phyloP scores from a whole-genome alignment of 2,113 vertebrate genomes.

The Lycaon pictus region DNA sequence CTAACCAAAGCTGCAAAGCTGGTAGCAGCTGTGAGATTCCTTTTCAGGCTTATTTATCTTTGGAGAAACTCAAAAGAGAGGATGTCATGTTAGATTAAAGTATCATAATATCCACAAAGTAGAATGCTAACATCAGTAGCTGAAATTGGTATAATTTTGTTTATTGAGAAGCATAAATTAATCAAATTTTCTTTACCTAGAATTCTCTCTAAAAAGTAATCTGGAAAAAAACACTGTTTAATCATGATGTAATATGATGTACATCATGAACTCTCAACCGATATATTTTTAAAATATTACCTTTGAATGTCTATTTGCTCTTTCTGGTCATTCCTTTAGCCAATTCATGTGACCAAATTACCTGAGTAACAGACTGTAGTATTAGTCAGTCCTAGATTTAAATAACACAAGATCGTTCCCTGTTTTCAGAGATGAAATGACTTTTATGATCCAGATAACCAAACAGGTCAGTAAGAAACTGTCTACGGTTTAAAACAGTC shows the following conservation, averaged over 20 bases:
- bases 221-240: background rate
- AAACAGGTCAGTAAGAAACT: background rate
- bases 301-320: background rate
- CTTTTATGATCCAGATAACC: background rate
- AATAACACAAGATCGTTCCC: background rate
- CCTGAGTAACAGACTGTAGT: background rate
- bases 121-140: background rate
- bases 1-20: background rate
- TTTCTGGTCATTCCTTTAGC: background rate
- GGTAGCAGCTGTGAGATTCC: background rate
- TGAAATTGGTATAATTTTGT: background rate
- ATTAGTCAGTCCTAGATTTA: background rate
- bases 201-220: background rate
- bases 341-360: background rate
- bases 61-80: background rate
- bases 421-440: constrained; percentile 2
- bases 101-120: background rate
- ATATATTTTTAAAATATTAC: background rate
- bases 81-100: background rate
- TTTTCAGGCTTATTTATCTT: background rate
- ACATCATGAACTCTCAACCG: background rate
- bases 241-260: background rate
- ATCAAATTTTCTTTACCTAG: background rate
- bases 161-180: background rate
- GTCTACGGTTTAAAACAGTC: background rate